phyloP scores from a whole-genome alignment of 2,888 invertebrate genomes.

The Hydroisotoma schaefferi region DNA sequence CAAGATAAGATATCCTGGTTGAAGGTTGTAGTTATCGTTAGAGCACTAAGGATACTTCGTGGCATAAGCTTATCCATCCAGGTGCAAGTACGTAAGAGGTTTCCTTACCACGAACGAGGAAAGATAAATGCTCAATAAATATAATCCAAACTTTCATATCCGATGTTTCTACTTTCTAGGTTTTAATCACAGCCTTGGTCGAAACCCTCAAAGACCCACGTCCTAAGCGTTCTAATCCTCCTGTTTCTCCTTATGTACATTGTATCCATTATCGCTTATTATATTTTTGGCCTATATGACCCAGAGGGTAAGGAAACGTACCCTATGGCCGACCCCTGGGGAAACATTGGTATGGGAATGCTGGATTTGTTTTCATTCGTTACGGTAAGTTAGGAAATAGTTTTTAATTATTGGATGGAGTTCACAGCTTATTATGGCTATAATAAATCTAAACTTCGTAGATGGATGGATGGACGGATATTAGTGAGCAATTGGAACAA shows the following conservation, averaged over 20 bases:
- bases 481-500: conserved; percentile 21
- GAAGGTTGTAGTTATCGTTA: conserved; percentile 32
- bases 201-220: conserved; percentile 43
- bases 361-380: conserved; percentile 27
- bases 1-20: conserved; percentile 25
- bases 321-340: conserved; percentile 20
- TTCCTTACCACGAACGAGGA: neutral
- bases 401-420: neutral
- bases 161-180: no score
- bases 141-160: no score
- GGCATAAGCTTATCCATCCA: conserved; percentile 45
- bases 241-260: conserved; percentile 43
- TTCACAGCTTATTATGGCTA: neutral
- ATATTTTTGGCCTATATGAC: conserved; percentile 38
- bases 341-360: conserved; percentile 33
- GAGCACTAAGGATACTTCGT: conserved; percentile 42
- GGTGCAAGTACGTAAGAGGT: conserved; percentile 29
- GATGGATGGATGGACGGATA: conserved; percentile 43
- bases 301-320: no score
- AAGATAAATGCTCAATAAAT: neutral
- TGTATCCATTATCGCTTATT: conserved; percentile 38
- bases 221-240: conserved; percentile 41
- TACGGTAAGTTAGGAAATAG: conserved; percentile 12
- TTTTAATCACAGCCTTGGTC: conserved; percentile 39
- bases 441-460: neutral